These are phyloP conservation scores for Thera britannica DNA, from an alignment of 2,888 invertebrate genomes.

Conservation along the genomic window DNA sequence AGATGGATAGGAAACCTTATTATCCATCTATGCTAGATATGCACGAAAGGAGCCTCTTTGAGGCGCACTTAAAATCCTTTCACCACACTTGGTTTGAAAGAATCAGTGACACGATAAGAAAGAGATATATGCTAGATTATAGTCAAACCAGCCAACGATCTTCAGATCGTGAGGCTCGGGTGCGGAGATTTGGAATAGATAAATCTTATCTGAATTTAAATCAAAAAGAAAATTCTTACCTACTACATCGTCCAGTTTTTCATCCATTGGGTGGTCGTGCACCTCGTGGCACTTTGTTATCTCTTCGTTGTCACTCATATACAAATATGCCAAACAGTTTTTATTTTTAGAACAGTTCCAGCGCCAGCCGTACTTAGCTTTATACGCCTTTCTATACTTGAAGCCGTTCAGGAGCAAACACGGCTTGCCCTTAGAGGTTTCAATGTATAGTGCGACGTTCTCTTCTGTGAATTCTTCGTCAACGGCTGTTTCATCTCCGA, in stretches of 20 bases:
- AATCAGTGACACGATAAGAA: too few species aligned
- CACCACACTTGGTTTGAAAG: too few species aligned
- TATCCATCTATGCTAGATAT: too few species aligned
- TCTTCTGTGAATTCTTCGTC: slow-evolving; percentile 25
- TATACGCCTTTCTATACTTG: slow-evolving; percentile 65
- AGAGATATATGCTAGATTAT: too few species aligned
- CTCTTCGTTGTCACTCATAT: slow-evolving; percentile 63
- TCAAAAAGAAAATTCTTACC: slow-evolving; percentile 46
- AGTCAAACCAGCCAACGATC: too few species aligned
- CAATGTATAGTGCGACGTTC: slow-evolving; percentile 57
- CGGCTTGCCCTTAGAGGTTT: slow-evolving; percentile 61
- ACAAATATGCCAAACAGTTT: slow-evolving; percentile 63
- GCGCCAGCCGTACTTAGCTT: slow-evolving; percentile 58
- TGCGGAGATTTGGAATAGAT: too few species aligned
- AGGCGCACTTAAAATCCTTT: too few species aligned
- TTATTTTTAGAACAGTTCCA: slow-evolving; percentile 68
- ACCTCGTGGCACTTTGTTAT: slow-evolving; percentile 58
- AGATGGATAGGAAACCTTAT: too few species aligned
- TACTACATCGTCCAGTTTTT: slow-evolving; percentile 45
- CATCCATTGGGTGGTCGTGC: slow-evolving; percentile 55
- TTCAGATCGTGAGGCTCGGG: too few species aligned
- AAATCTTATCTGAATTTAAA: too few species aligned
- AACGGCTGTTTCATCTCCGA: slow-evolving; percentile 16
- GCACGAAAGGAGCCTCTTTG: too few species aligned
- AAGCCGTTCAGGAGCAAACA: slow-evolving; percentile 64